phyloP scores from a whole-genome alignment of 2,113 vertebrate genomes.

The Laticauda colubrina region DNA sequence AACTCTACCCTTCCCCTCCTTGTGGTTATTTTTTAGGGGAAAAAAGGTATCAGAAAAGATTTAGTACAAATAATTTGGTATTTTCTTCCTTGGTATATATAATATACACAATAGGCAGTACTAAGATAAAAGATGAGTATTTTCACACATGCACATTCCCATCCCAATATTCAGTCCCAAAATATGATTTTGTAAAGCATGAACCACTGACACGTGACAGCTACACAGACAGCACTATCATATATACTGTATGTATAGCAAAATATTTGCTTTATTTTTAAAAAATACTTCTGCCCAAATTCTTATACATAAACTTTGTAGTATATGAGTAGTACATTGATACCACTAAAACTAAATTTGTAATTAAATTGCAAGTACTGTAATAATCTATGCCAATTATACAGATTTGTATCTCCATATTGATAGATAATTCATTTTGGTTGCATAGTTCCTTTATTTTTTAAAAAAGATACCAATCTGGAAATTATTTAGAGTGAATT shows the following conservation, averaged over 20 bases:
- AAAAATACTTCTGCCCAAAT: accelerated
- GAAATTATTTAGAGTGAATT: neutral
- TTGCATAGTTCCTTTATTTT: neutral
- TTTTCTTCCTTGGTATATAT: neutral
- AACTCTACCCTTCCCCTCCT: neutral
- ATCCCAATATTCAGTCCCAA: neutral
- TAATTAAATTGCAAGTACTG: neutral
- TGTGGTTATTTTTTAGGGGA: too few relatives aligned
- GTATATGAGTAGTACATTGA: neutral
- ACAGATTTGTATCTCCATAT: neutral
- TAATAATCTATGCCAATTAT: neutral
- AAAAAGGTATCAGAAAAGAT: neutral
- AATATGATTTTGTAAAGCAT: neutral
- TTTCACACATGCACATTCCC: neutral
- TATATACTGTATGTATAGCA: neutral
- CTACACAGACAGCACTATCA: neutral
- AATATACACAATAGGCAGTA: neutral
- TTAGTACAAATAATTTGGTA: neutral
- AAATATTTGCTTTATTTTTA: accelerated
- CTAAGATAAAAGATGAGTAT: neutral
- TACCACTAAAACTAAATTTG: neutral
- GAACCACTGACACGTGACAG: neutral
- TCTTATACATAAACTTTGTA: neutral
- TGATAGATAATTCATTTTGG: neutral
- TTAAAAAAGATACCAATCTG: neutral